Evolutionary conservation across 2,888 invertebrate genomes (phyloP).

Genomic region (Argyra leucocephala): DNA sequence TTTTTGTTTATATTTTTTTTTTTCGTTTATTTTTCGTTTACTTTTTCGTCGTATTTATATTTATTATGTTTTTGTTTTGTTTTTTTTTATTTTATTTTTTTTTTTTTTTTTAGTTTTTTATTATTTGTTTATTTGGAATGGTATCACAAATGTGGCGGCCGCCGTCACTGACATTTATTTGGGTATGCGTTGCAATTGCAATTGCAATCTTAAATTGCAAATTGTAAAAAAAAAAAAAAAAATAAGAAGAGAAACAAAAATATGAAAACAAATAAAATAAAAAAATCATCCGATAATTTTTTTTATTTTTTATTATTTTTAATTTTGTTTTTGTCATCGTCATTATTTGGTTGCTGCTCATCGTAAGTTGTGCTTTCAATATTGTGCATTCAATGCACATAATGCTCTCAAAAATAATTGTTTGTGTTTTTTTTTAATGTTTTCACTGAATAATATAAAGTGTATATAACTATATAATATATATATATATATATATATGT

Average conservation of each 20-base stretch:
- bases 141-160: constrained; percentile 1
- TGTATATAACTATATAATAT: too few relatives aligned
- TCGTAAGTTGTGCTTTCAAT: not conserved
- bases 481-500: too few relatives aligned
- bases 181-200: not conserved
- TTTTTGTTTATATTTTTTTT: not conserved
- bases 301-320: not conserved
- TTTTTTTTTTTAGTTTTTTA: not conserved
- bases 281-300: not conserved
- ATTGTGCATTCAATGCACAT: not conserved
- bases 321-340: not conserved
- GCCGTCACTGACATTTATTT: not conserved
- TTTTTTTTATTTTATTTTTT: not conserved
- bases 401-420: not conserved
- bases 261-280: not conserved
- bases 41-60: not conserved
- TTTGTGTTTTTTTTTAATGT: too few relatives aligned
- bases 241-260: not conserved
- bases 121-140: not conserved
- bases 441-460: too few relatives aligned
- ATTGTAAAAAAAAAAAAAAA: not conserved
- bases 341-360: not conserved
- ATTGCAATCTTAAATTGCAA: not conserved
- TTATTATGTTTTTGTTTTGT: not conserved
- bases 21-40: not conserved